Base-by-base conservation (phyloP, 1,140 invertebrate species). In the Lepidurus arcticus region DNA sequence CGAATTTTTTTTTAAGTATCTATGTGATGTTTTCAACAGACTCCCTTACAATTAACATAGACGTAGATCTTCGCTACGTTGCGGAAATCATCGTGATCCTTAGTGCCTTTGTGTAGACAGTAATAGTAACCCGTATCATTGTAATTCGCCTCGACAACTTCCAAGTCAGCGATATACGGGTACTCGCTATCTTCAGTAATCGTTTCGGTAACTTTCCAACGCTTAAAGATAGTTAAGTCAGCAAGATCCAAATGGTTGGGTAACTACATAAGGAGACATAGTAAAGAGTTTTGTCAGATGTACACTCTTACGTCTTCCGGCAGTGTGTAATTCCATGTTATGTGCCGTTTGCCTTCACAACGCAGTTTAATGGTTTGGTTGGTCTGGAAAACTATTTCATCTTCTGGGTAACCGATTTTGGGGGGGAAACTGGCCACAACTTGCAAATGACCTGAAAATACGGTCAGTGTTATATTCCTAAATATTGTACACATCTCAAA, bases 41-140 rank as follows among this genome's bases (percentile, higher is more conserved):
- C 16, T n/a, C 0, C 9, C 43, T 45, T n/a, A 76, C 75, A 44
- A 76, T 76, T n/a, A n/a, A n/a, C n/a, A n/a, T n/a, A n/a, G n/a
- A n/a, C n/a, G n/a, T n/a, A n/a, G n/a, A n/a, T n/a, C 4, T 47
- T 53, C 4, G 24, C 26, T 9, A 47, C 24, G 4, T 11, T 7
- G 9, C 24, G 42, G 42, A 16, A 4, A 47, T 76, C 75, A 3
- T 76, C 13, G 44, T 13, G 24, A 24, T 76, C 44, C 10, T 1
- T 44, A 13, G 42, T 44, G 11, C 24, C 42, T 10, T 76, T 42
- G 24, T 44, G 34, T 11, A 45, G 26, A n/a, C 75, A 76, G 75
- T 44, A 76, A 76, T 42, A 76, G 34, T 45, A 47, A 6, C 44
- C 75, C 1, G 75, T 76, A 43, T 76, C 75, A 44, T 6, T 44